A percentile compares a stretch with the other conserved stretches of the same genome.
Conservation (phyloP, 2,113 vertebrate genomes). For the Nothoprocta pentlandii region DNA sequence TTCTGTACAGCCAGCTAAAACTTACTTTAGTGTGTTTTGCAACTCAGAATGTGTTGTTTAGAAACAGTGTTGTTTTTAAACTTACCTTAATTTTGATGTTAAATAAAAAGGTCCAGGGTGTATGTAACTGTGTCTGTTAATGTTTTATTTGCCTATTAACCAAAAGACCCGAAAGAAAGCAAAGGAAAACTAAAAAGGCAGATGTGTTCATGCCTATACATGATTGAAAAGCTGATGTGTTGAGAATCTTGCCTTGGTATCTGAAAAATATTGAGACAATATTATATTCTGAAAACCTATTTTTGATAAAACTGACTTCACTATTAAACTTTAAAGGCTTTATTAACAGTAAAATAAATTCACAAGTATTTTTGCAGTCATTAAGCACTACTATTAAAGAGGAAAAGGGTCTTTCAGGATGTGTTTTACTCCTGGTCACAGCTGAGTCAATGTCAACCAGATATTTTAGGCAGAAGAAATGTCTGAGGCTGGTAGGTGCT, state of each 20-base stretch:
- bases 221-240: neutral
- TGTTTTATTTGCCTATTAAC: neutral
- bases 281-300: neutral
- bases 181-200: neutral
- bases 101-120: neutral
- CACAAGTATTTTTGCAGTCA: neutral
- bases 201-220: neutral
- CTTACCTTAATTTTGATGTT: neutral
- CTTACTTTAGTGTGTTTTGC: neutral
- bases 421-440: neutral
- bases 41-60: neutral
- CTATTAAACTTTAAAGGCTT: neutral
- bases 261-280: neutral
- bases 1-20: neutral
- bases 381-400: neutral
- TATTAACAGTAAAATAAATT: neutral
- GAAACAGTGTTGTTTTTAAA: neutral
- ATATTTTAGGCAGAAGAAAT: neutral
- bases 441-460: neutral
- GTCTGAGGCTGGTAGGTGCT: neutral
- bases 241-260: neutral
- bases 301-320: neutral
- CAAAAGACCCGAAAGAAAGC: neutral
- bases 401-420: neutral
- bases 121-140: neutral